Base-by-base conservation (phyloP, 2,797 vertebrate genomes). In the Diplodus puntazzo region DNA sequence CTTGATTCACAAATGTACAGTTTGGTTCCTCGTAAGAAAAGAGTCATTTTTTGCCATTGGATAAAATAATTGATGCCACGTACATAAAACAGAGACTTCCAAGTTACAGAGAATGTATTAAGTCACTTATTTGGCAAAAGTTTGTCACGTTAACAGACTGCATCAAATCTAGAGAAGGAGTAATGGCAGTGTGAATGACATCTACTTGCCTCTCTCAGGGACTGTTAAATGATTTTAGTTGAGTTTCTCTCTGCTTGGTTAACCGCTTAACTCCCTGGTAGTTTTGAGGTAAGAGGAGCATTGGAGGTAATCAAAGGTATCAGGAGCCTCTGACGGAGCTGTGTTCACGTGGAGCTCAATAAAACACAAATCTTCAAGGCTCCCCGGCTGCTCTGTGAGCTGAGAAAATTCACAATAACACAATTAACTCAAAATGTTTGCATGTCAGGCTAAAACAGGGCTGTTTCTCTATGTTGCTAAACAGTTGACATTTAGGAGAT, bases 401-500 rank as follows among this genome's bases (percentile, higher is more conserved):
- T 42, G 78, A 84, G 75, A 84, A 75, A 73, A 64, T 34, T 79
- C 79, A 66, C 57, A 68, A 78, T 20, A 83, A 75, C 70, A 63
- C 21, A 62, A 80, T 72, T 48, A 68, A 65, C 13, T 73, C 27
- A 5, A 18, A 87, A 62, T 69, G 63, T 85, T 82, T 74, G 67
- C 64, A 42, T 52, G 77, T 65, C 49, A 14, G 20, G 0, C 64
- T 55, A 3, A 61, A 77, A 57, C 58, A 4, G 34, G 63, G 34
- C 68, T 71, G 67, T 64, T 79, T 68, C 54, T 77, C 39, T 58
- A 16, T 61, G 59, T 69, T 58, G 50, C 70, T 80, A 66, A 79
- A 77, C 79, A 65, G 71, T 84, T 69, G 76, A 80, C 73, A 45
- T 81, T 76, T 0, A 46, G 66, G 60, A 87, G 83, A 88, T 86